Conservation (phyloP, 2,113 vertebrate genomes). For the Danio rerio region DNA sequence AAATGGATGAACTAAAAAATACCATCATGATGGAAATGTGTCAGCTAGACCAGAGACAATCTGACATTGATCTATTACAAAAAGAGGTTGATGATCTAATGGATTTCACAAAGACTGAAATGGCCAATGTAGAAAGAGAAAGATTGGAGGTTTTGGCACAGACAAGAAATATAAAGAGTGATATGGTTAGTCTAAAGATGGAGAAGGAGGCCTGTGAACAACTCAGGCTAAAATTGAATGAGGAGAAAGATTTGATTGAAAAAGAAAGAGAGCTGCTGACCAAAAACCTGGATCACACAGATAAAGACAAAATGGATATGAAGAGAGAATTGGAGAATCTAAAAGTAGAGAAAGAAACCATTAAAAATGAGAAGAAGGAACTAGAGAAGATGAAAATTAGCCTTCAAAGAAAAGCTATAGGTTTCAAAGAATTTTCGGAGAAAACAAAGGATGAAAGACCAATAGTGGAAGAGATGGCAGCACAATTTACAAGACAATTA, state of each 20-base stretch:
- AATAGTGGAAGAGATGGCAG: conserved; percentile 1
- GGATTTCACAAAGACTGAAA: conserved; percentile 38
- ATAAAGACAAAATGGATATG: not conserved
- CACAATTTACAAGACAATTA: not conserved
- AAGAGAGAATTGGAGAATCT: not conserved
- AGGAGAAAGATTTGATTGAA: not conserved
- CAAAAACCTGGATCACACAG: not conserved
- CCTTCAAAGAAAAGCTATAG: conserved; percentile 30
- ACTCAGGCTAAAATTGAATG: not conserved
- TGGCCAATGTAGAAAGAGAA: conserved; percentile 4
- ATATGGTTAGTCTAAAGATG: not conserved
- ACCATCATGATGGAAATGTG: conserved; percentile 6
- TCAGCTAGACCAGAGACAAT: conserved; percentile 11
- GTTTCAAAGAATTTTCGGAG: conserved; percentile 17
- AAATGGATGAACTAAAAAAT: conserved; percentile 37
- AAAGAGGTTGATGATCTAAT: conserved; percentile 33
- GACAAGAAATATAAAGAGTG: conserved; percentile 7
- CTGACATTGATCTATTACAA: conserved; percentile 39
- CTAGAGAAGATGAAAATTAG: conserved; percentile 20
- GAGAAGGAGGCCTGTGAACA: not conserved
- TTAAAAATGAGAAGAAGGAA: conserved; percentile 28
- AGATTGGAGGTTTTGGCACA: not conserved
- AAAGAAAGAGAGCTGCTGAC: not conserved
- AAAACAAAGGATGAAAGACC: not conserved
- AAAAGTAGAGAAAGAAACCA: conserved; percentile 2